These are phyloP conservation scores for Irena cyanogastra DNA, from an alignment of 2,113 vertebrate genomes.

Conservation along the genomic window DNA sequence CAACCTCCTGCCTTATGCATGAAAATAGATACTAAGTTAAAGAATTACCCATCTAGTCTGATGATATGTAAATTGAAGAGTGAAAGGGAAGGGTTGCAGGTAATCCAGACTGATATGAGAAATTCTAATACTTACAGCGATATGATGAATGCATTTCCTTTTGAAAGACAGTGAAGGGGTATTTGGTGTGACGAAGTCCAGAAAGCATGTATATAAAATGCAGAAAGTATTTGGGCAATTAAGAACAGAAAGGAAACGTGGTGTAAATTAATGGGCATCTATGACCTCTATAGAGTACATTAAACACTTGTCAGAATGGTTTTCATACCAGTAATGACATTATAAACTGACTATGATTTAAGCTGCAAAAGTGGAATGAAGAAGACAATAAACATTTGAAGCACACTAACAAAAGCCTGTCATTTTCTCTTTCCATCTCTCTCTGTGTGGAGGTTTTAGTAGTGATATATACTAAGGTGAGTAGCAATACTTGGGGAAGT, in stretches of 20 bases:
- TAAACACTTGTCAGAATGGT: background rate
- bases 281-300: background rate
- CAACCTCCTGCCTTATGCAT: background rate
- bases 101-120: background rate
- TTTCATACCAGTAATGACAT: background rate
- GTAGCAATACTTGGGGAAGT: background rate
- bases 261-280: background rate
- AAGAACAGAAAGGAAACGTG: background rate
- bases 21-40: background rate
- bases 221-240: background rate
- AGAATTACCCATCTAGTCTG: background rate
- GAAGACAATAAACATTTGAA: background rate
- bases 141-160: background rate
- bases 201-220: background rate
- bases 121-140: fast-evolving
- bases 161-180: background rate
- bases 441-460: background rate
- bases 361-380: background rate
- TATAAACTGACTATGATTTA: background rate
- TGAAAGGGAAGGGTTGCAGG: background rate
- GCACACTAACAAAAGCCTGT: background rate
- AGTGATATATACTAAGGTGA: too few relatives aligned
- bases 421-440: background rate
- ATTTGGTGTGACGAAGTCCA: background rate
- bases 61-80: background rate